A percentile compares a stretch with the other conserved stretches of the same genome.
Conservation (phyloP, 2,797 vertebrate genomes). For the Hyperoplus immaculatus region DNA sequence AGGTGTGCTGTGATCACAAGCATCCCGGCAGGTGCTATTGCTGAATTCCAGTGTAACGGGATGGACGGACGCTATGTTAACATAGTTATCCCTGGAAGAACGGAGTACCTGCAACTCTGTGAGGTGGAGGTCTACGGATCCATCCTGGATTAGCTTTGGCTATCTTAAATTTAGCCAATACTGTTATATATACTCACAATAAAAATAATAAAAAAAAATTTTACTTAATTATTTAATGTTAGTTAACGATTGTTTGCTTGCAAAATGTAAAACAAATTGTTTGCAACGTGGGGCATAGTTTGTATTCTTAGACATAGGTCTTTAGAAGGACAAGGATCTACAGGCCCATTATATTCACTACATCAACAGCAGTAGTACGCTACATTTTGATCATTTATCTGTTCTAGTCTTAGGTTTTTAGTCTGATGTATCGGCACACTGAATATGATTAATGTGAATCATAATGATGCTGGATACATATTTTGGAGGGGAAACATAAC, state of each 20-base stretch:
- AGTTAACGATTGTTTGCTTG: not conserved
- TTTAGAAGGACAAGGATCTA: too few relatives aligned
- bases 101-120: constrained; percentile 24
- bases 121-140: constrained; percentile 61
- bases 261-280: not conserved
- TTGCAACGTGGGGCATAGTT: not conserved
- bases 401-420: too few relatives aligned
- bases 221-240: not conserved
- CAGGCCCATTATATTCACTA: too few relatives aligned
- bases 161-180: not conserved
- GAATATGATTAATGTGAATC: too few relatives aligned
- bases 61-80: constrained; percentile 59
- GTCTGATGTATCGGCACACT: too few relatives aligned
- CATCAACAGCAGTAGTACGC: too few relatives aligned
- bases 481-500: too few relatives aligned
- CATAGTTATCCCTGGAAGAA: constrained; percentile 30
- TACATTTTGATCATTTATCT: too few relatives aligned
- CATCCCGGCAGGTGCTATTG: not conserved
- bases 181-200: not conserved
- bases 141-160: constrained; percentile 18
- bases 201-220: not conserved
- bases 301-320: constrained; percentile 9
- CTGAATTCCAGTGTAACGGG: constrained; percentile 38
- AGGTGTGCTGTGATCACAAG: constrained; percentile 32
- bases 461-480: too few relatives aligned